Conservation (phyloP, 2,888 invertebrate genomes). For the Phortica magna region DNA sequence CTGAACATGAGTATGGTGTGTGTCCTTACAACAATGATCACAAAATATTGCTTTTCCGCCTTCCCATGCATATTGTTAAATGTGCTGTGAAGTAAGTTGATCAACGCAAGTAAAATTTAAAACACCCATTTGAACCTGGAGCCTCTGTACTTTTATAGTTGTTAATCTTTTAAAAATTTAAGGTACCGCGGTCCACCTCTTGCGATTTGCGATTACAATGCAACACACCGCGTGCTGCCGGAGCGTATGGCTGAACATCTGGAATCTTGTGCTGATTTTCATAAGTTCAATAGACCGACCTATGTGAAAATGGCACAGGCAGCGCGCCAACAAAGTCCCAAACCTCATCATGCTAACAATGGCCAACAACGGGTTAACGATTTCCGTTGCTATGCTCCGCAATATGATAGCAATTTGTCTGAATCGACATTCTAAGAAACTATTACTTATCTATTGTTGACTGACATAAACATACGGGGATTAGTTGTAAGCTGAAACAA, state of each 20-base stretch:
- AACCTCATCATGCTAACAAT: too few relatives aligned
- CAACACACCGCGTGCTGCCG: constrained; percentile 68
- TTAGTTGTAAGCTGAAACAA: too few relatives aligned
- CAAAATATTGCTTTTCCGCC: constrained; percentile 57
- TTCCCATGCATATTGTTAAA: constrained; percentile 66
- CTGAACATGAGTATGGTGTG: constrained; percentile 51
- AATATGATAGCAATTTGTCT: too few relatives aligned
- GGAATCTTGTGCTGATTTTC: constrained; percentile 61
- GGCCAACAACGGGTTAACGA: too few relatives aligned
- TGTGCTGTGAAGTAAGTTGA: constrained; percentile 53
- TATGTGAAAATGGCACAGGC: constrained; percentile 38
- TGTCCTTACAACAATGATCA: constrained; percentile 64
- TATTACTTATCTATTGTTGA: too few relatives aligned
- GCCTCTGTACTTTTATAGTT: constrained; percentile 28
- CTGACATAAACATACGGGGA: too few relatives aligned
- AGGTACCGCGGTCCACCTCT: constrained; percentile 62
- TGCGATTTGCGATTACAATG: constrained; percentile 73
- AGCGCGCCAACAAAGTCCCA: neutral
- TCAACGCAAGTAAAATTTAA: neutral
- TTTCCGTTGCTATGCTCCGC: too few relatives aligned
- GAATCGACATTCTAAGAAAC: too few relatives aligned
- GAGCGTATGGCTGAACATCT: constrained; percentile 67
- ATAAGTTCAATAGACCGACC: constrained; percentile 46
- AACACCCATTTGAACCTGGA: too few relatives aligned
- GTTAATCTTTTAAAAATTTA: constrained; percentile 42